Evolutionary conservation across 2,113 vertebrate species (phyloP).

Genomic region (Penelope pileata): DNA sequence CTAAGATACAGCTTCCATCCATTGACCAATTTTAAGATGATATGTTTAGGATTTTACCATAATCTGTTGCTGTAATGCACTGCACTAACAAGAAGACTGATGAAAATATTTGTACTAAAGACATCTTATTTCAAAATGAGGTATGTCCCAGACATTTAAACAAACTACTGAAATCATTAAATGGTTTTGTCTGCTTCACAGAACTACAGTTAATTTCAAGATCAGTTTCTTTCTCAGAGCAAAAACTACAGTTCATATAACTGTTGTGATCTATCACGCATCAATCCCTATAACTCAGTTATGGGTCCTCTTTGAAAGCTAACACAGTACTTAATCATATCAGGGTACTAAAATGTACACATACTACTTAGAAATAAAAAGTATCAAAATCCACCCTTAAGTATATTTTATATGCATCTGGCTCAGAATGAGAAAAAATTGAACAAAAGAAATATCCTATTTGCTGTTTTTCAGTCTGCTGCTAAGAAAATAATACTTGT

Average conservation of each 20-base stretch:
- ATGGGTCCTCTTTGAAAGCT: neutral
- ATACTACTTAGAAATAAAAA: neutral
- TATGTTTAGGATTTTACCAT: neutral
- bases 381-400: neutral
- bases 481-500: neutral
- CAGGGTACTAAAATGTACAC: neutral
- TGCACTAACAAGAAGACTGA: no score
- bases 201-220: neutral
- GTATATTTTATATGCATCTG: neutral
- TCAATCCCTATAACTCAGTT: neutral
- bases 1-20: neutral
- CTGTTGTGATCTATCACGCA: neutral
- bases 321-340: neutral
- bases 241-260: neutral
- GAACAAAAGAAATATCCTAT: neutral
- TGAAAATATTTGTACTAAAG: neutral
- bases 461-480: neutral
- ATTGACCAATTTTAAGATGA: neutral
- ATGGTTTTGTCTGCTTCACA: neutral
- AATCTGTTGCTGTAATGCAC: neutral
- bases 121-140: neutral
- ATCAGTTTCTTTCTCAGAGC: neutral
- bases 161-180: neutral
- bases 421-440: neutral
- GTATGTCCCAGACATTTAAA: neutral